These are phyloP conservation scores for Stictocephala bisonia DNA, from an alignment of 2,888 invertebrate species.

Conservation along the genomic window DNA sequence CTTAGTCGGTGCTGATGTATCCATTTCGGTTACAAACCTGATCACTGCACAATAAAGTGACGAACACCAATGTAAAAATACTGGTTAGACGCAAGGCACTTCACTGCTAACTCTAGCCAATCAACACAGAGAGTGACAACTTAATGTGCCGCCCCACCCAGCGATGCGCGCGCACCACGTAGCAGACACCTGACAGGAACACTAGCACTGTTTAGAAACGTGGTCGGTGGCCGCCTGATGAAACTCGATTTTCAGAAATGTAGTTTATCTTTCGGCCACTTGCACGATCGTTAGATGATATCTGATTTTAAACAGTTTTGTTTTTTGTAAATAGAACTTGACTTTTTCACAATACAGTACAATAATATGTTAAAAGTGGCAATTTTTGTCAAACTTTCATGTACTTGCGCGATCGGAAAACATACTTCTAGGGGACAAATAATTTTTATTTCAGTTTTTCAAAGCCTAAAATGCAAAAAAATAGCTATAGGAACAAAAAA, in stretches of 20 bases:
- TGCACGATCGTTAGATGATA: background rate
- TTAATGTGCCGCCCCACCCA: background rate
- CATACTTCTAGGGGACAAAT: too few relatives aligned
- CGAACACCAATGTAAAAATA: background rate
- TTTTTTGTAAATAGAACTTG: too few relatives aligned
- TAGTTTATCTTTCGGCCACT: background rate
- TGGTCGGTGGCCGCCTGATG: constrained; percentile 5
- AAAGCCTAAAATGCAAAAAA: too few relatives aligned
- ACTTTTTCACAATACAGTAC: too few relatives aligned
- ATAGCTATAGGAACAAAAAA: too few relatives aligned
- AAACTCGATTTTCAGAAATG: background rate
- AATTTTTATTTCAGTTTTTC: too few relatives aligned
- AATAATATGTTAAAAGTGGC: too few relatives aligned
- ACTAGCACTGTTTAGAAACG: constrained; percentile 12
- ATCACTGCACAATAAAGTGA: constrained; percentile 5
- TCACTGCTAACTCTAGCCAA: background rate
- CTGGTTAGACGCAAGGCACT: background rate
- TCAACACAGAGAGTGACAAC: background rate
- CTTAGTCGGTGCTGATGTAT: constrained; percentile 18
- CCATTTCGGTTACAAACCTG: constrained; percentile 5
- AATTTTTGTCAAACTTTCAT: too few relatives aligned
- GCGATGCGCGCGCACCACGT: constrained; percentile 6
- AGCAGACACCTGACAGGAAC: background rate
- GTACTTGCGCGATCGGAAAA: too few relatives aligned
- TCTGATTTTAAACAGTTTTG: background rate